A percentile compares a stretch with the other conserved stretches of the same genome.
Conservation (phyloP, 2,797 vertebrate species). For the Perodicticus potto region DNA sequence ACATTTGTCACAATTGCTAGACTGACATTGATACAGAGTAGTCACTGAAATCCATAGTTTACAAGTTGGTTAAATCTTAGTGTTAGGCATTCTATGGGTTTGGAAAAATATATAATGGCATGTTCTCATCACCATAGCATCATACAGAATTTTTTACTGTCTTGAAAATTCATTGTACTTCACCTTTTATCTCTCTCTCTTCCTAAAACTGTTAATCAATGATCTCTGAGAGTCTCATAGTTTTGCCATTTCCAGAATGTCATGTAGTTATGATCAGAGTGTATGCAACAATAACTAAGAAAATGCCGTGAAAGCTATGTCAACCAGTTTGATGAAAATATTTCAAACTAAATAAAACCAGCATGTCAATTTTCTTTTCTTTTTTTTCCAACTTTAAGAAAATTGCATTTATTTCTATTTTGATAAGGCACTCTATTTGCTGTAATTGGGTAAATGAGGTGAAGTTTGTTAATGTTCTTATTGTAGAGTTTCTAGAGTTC, state of each 20-base stretch:
- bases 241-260: neutral
- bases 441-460: no score
- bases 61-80: neutral
- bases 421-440: no score
- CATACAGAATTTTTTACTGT: no score
- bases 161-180: neutral
- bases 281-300: neutral
- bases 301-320: no score
- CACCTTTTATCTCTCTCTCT: neutral
- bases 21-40: neutral
- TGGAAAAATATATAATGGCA: neutral
- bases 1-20: neutral
- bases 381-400: no score
- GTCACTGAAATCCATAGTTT: neutral
- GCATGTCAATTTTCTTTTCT: no score
- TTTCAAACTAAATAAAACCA: no score
- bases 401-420: no score
- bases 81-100: neutral
- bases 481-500: neutral
- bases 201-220: neutral
- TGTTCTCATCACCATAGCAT: no score
- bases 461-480: neutral
- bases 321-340: no score
- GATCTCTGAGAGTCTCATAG: neutral
- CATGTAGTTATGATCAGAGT: neutral